A percentile compares a stretch with the other conserved stretches of the same genome.
phyloP scores from a whole-genome alignment of 2,888 invertebrate genomes.

The Allacma fusca region DNA sequence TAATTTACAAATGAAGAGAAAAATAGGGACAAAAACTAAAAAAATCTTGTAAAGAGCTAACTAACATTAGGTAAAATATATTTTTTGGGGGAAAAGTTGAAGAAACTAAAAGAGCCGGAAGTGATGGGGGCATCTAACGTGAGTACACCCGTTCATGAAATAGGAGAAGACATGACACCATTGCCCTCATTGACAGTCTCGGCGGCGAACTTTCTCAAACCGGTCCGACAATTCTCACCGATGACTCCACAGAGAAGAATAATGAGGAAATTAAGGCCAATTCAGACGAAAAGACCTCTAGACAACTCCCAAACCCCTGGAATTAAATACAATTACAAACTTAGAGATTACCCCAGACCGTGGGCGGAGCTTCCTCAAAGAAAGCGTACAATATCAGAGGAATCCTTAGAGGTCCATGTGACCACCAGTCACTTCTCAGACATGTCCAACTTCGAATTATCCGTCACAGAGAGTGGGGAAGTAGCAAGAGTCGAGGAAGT shows the following conservation, averaged over 20 bases:
- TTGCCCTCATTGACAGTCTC: conserved; percentile 16
- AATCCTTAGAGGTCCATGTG: conserved; percentile 35
- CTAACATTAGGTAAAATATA: too few relatives aligned
- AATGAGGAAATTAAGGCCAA: not conserved
- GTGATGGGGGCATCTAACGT: conserved; percentile 19
- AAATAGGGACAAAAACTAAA: too few relatives aligned
- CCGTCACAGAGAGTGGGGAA: not conserved
- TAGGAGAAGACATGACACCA: conserved; percentile 21
- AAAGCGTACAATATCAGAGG: conserved; percentile 25
- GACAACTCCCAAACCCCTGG: not conserved
- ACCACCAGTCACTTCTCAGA: conserved; percentile 32
- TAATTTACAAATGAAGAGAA: too few relatives aligned
- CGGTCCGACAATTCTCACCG: conserved; percentile 22
- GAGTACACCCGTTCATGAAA: conserved; percentile 21
- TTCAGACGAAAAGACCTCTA: conserved; percentile 4
- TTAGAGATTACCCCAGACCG: conserved; percentile 32
- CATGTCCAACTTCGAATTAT: not conserved
- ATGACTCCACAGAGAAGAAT: not conserved
- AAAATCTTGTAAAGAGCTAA: too few relatives aligned
- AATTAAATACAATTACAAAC: conserved; percentile 23
- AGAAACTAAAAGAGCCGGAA: conserved; percentile 33
- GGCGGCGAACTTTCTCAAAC: conserved; percentile 6
- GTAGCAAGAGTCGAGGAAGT: too few relatives aligned
- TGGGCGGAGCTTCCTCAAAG: conserved; percentile 27
- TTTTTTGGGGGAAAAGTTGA: conserved; percentile 22